These are phyloP conservation scores for Operophtera brumata DNA, from an alignment of 2,888 invertebrate species.

Conservation along the genomic window DNA sequence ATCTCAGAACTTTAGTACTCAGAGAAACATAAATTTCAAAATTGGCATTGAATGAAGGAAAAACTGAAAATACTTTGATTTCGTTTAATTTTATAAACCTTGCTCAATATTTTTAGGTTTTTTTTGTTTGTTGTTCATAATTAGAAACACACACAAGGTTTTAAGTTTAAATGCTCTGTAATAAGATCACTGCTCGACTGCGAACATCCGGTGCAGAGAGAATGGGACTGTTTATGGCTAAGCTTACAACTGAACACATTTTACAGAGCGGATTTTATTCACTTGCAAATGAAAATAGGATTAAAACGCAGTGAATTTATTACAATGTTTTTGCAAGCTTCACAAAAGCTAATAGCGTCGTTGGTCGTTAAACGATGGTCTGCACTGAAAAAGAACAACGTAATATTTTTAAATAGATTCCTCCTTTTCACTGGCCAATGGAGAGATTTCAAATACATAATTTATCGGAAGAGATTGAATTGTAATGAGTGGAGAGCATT, in stretches of 20 bases:
- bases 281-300: slow-evolving; percentile 22
- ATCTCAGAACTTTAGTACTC: no score
- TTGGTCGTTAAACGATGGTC: slow-evolving; percentile 18
- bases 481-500: no score
- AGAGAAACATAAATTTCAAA: no score
- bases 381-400: slow-evolving; percentile 1
- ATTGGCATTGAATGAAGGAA: no score
- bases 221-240: slow-evolving; percentile 10
- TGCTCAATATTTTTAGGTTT: no score
- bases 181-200: background rate
- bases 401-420: background rate
- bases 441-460: no score
- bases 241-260: slow-evolving; percentile 6
- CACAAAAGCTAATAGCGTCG: slow-evolving; percentile 31
- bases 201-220: slow-evolving; percentile 9
- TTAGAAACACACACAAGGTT: background rate
- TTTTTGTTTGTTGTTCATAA: no score
- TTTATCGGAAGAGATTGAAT: no score
- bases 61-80: no score
- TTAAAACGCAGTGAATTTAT: slow-evolving; percentile 28
- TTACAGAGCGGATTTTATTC: slow-evolving; percentile 18
- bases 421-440: background rate
- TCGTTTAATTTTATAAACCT: no score
- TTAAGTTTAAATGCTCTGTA: background rate
- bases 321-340: slow-evolving; percentile 22